These are phyloP conservation scores for Monarcha castaneiventris DNA, from an alignment of 2,113 vertebrate genomes.

Conservation along the genomic window DNA sequence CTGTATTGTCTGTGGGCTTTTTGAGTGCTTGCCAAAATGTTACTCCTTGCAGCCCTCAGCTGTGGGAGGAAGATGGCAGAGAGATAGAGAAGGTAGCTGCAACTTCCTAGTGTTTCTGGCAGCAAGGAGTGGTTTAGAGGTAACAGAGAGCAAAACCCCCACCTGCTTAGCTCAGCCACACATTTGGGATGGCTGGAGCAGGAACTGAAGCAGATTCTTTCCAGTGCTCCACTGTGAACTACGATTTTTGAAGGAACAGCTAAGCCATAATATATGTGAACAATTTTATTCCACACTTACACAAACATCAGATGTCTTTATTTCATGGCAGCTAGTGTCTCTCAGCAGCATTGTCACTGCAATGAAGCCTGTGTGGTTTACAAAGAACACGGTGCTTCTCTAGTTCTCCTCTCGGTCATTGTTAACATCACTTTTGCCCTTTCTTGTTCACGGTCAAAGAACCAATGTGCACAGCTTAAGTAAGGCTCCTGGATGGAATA, in stretches of 20 bases:
- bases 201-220: not conserved
- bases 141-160: not conserved
- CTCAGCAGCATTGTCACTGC: not conserved
- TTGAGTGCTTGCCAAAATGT: not conserved
- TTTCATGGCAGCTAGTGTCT: not conserved
- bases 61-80: not conserved
- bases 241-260: not conserved
- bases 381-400: not conserved
- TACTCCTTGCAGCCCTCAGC: not conserved
- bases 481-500: not conserved
- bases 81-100: not conserved
- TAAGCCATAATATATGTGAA: not conserved
- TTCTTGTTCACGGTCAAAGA: not conserved
- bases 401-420: not conserved
- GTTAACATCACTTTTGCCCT: not conserved
- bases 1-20: not conserved
- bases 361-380: not conserved
- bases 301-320: not conserved
- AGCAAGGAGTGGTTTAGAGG: not conserved
- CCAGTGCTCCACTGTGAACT: not conserved
- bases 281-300: not conserved
- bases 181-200: not conserved
- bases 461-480: not conserved
- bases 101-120: not conserved
- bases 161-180: not conserved